Evolutionary conservation across 2,888 invertebrate genomes (phyloP).

Genomic region (Philhelius pedissequus): DNA sequence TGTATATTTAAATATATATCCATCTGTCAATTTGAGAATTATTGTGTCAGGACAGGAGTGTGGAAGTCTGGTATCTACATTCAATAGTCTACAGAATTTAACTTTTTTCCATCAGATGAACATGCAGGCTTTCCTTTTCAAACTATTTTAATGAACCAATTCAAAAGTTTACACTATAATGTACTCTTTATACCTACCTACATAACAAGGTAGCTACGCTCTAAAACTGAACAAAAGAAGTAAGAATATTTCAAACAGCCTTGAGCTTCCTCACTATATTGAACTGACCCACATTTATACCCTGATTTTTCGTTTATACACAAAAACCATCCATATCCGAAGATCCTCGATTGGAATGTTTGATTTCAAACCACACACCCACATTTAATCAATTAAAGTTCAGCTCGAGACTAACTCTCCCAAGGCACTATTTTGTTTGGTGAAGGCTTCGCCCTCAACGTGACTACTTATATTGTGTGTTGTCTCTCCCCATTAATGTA

Average conservation of each 20-base stretch:
- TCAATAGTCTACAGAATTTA: too few relatives aligned
- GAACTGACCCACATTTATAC: background rate
- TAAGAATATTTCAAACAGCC: constrained; percentile 7
- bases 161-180: too few relatives aligned
- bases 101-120: too few relatives aligned
- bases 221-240: background rate
- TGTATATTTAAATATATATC: too few relatives aligned
- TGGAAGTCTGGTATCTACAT: too few relatives aligned
- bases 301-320: background rate
- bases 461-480: constrained; percentile 38
- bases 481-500: constrained; percentile 43
- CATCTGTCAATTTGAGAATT: too few relatives aligned
- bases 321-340: background rate
- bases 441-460: constrained; percentile 66
- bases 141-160: too few relatives aligned
- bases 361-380: constrained; percentile 34
- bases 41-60: too few relatives aligned
- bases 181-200: too few relatives aligned
- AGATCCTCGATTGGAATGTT: constrained; percentile 39
- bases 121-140: too few relatives aligned
- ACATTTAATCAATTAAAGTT: constrained; percentile 63
- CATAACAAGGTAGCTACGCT: too few relatives aligned
- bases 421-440: constrained; percentile 40
- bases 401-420: constrained; percentile 61
- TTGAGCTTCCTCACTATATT: constrained; percentile 15